phyloP scores from a whole-genome alignment of 1,140 invertebrate species.

The Plutomurus gul region DNA sequence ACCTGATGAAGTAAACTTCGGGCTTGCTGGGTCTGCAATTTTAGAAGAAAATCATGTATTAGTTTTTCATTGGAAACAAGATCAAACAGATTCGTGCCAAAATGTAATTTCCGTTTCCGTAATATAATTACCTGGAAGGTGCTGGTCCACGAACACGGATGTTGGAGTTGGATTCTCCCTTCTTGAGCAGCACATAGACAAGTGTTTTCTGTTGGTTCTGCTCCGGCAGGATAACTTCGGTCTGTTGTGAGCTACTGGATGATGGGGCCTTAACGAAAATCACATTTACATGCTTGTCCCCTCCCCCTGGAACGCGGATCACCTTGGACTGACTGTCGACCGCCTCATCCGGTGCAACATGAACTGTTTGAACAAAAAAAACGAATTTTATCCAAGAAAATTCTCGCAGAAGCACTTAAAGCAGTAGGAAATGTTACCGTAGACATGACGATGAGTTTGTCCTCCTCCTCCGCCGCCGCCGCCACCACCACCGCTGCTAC shows the following conservation, averaged over 20 bases:
- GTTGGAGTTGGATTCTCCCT: conserved; percentile 78
- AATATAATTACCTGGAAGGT: neutral
- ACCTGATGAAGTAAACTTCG: conserved; percentile 34
- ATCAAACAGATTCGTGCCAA: too few species aligned
- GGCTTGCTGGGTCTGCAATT: conserved; percentile 20
- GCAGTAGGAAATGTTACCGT: neutral
- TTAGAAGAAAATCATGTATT: neutral
- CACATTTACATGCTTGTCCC: conserved; percentile 59
- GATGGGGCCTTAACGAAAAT: conserved; percentile 85
- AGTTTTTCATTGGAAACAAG: too few species aligned
- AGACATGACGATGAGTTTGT: conserved; percentile 26
- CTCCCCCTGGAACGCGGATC: conserved; percentile 36
- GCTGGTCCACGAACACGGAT: conserved; percentile 57
- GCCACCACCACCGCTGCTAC: neutral
- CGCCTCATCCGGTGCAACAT: neutral
- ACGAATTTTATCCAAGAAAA: neutral
- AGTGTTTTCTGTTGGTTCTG: conserved; percentile 84
- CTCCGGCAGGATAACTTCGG: conserved; percentile 62
- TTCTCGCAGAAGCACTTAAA: too few species aligned
- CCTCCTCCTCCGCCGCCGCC: neutral
- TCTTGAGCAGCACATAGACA: conserved; percentile 84
- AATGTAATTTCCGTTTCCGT: too few species aligned
- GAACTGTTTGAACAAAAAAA: neutral
- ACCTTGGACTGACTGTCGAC: neutral
- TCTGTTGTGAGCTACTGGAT: conserved; percentile 71